phyloP scores from a whole-genome alignment of 2,113 vertebrate species.

The Cygnus buccinator region DNA sequence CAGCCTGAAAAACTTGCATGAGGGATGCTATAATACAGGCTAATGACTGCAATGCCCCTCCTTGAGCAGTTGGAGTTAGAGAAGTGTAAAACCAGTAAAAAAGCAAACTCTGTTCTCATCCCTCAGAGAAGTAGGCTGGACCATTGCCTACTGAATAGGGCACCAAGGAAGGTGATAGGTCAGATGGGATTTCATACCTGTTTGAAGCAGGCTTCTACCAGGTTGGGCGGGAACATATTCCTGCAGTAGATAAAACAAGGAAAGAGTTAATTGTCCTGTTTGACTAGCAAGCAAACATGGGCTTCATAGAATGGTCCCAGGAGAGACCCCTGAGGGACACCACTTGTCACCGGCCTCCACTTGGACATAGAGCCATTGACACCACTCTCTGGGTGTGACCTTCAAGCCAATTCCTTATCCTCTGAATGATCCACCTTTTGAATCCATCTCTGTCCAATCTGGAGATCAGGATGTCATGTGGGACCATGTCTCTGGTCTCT shows the following conservation, averaged over 20 bases:
- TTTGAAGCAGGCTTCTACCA: conserved; percentile 97
- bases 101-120: background rate
- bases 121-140: background rate
- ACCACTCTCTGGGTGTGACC: too few species aligned
- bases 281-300: background rate
- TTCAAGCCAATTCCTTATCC: too few species aligned
- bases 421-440: too few species aligned
- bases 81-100: background rate
- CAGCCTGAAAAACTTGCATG: background rate
- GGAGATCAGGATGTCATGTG: too few species aligned
- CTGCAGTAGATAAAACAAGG: conserved; percentile 75
- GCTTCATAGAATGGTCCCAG: background rate
- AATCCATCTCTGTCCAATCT: too few species aligned
- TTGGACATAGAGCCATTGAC: too few species aligned
- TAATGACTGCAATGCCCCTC: background rate
- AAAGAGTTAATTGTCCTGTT: background rate
- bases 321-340: too few species aligned
- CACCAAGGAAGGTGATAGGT: fast-evolving
- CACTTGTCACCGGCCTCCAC: too few species aligned
- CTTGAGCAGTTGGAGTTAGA: background rate
- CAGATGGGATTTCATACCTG: conserved; percentile 82
- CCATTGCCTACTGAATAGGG: background rate
- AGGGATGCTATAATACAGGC: background rate
- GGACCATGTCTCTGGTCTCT: background rate
- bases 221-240: conserved; percentile 98